Conservation (phyloP, 2,113 vertebrate genomes). For the Bambusicola thoracicus region DNA sequence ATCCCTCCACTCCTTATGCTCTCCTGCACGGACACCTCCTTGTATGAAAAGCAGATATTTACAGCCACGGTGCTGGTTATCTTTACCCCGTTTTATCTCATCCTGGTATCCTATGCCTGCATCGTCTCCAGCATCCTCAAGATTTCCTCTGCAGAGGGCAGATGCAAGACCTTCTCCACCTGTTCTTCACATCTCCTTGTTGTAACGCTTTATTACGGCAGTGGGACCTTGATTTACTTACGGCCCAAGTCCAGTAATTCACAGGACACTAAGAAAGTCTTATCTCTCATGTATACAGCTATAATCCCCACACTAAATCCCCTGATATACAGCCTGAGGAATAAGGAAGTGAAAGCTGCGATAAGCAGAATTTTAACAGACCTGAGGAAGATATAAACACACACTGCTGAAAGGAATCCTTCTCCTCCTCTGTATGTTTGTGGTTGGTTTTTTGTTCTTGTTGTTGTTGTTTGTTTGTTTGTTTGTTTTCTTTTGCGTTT, state of each 20-base stretch:
- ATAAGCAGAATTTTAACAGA: neutral
- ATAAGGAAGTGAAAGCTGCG: neutral
- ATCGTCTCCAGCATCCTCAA: constrained; percentile 7
- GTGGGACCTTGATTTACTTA: constrained; percentile 35
- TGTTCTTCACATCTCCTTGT: neutral
- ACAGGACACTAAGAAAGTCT: neutral
- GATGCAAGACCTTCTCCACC: constrained; percentile 41
- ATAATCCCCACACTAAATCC: too few relatives aligned
- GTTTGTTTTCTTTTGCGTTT: too few relatives aligned
- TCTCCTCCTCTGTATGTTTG: too few relatives aligned
- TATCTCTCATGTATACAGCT: constrained; percentile 53
- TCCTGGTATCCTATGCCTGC: neutral
- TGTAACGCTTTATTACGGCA: neutral
- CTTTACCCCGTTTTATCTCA: neutral
- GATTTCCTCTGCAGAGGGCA: constrained; percentile 16
- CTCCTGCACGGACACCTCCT: neutral
- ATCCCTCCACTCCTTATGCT: neutral
- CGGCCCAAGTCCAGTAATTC: neutral
- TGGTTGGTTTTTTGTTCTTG: too few relatives aligned
- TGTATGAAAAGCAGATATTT: neutral
- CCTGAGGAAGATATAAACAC: too few relatives aligned
- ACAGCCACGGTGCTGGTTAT: constrained; percentile 1
- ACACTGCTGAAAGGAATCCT: too few relatives aligned
- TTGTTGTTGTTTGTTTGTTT: too few relatives aligned
- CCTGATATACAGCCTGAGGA: too few relatives aligned